These are phyloP conservation scores for Parauchenoglanis ngamensis DNA, from an alignment of 2,797 vertebrate genomes.

Conservation along the genomic window DNA sequence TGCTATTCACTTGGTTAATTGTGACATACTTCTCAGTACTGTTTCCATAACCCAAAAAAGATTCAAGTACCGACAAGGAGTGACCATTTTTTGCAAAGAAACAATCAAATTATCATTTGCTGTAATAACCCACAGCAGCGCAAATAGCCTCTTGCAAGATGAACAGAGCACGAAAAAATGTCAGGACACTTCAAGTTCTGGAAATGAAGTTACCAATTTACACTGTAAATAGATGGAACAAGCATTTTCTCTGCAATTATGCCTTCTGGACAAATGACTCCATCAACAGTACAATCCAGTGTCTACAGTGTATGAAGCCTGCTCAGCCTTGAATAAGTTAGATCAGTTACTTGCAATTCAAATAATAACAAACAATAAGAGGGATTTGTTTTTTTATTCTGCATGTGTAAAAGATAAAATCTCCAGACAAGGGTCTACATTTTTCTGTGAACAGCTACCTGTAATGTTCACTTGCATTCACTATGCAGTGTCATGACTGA, in stretches of 20 bases:
- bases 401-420: neutral
- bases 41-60: neutral
- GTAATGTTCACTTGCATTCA: neutral
- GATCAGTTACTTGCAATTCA: neutral
- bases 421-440: neutral
- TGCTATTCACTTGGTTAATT: neutral
- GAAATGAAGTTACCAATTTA: neutral
- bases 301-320: slow-evolving; percentile 9
- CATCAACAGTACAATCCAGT: neutral
- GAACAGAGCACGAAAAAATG: neutral
- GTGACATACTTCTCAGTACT: neutral
- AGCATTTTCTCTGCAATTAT: neutral
- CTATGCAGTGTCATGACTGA: slow-evolving; percentile 1
- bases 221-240: neutral
- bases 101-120: neutral
- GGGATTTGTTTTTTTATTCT: neutral
- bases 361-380: neutral
- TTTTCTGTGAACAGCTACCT: neutral
- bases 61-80: neutral
- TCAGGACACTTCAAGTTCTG: neutral
- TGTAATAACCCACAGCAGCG: neutral
- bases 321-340: slow-evolving; percentile 3
- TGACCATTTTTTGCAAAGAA: neutral
- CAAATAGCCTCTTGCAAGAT: neutral
- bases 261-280: slow-evolving; percentile 8